Evolutionary conservation across 2,888 invertebrate genomes (phyloP).

Genomic region (Spisula solida): DNA sequence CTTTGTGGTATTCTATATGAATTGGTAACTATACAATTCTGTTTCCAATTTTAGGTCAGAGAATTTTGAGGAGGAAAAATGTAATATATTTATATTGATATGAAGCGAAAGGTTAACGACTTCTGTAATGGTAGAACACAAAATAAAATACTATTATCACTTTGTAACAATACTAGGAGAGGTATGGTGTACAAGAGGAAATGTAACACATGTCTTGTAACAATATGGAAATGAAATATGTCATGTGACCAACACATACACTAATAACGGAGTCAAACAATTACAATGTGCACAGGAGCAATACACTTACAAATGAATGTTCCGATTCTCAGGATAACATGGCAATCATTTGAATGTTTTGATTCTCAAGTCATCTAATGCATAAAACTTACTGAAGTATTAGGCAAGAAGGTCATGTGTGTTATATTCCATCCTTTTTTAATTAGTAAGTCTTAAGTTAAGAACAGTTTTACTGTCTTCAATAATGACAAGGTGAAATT

Average conservation of each 20-base stretch:
- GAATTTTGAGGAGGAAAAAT: background rate
- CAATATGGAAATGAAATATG: background rate
- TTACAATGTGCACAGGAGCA: no score
- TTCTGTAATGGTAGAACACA: background rate
- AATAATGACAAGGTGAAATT: no score
- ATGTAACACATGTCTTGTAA: background rate
- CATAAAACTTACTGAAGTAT: no score
- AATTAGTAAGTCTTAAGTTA: no score
- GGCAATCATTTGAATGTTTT: no score
- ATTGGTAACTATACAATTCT: background rate
- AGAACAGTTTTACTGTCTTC: no score
- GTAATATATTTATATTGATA: constrained; percentile 11
- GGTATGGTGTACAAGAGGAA: constrained; percentile 6
- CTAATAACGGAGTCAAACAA: background rate
- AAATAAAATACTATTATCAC: constrained; percentile 5
- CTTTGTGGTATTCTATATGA: background rate
- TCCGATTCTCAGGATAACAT: no score
- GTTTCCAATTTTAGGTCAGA: background rate
- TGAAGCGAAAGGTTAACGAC: background rate
- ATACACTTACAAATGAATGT: no score
- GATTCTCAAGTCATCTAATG: no score
- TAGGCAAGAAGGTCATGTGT: no score
- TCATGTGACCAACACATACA: background rate
- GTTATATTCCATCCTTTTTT: no score
- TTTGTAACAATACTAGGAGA: constrained; percentile 12